Conservation (phyloP, 1,140 invertebrate genomes). For the Apis dorsata region DNA sequence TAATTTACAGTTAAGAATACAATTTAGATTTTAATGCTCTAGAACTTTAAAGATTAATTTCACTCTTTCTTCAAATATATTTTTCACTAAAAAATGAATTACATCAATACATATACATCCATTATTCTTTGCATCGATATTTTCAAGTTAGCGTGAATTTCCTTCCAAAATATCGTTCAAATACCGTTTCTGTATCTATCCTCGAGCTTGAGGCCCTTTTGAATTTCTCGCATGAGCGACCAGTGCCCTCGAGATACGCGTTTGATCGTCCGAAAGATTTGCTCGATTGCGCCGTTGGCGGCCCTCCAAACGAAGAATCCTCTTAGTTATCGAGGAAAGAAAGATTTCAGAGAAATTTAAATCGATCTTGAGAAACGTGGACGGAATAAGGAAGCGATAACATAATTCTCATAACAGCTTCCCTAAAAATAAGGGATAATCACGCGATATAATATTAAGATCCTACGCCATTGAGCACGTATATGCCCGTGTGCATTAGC, state of each 20-base stretch:
- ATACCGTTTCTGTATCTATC: no score
- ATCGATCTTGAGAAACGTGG: neutral
- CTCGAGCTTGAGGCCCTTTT: neutral
- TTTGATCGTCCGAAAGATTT: slow-evolving; percentile 22
- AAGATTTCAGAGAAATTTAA: neutral
- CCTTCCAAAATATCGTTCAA: no score
- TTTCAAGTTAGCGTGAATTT: no score
- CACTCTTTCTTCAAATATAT: no score
- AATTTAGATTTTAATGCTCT: no score
- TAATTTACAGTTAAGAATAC: no score
- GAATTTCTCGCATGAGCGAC: neutral
- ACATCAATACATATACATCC: no score
- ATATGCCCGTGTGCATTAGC: slow-evolving; percentile 53
- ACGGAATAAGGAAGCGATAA: neutral
- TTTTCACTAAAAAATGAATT: no score
- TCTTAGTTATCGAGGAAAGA: neutral
- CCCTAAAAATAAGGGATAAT: slow-evolving; percentile 43
- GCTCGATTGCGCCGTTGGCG: neutral
- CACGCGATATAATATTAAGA: slow-evolving; percentile 26
- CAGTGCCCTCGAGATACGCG: neutral
- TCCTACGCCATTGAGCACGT: slow-evolving; percentile 52
- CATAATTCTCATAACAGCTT: slow-evolving; percentile 33
- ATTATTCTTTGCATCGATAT: no score
- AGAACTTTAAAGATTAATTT: neutral
- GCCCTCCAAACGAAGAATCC: slow-evolving; percentile 1